Conservation (phyloP, 2,888 invertebrate genomes). For the Boloria selene region DNA sequence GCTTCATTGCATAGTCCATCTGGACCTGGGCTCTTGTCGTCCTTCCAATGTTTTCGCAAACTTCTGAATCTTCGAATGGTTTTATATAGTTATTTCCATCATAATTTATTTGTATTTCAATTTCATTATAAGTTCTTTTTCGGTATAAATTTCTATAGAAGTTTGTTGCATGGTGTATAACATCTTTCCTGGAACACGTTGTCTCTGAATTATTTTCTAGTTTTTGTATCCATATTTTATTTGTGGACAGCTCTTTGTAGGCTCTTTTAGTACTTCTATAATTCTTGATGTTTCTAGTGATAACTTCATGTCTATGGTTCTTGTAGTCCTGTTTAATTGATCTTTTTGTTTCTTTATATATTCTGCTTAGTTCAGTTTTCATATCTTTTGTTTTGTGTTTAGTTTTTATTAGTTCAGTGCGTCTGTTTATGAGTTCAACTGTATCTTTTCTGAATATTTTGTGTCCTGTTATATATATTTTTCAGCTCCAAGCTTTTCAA, state of each 20-base stretch:
- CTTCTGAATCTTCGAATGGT: slow-evolving; percentile 16
- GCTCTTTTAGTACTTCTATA: slow-evolving; percentile 36
- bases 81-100: not conserved
- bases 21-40: slow-evolving; percentile 18
- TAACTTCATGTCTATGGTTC: slow-evolving; percentile 8
- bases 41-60: slow-evolving; percentile 13
- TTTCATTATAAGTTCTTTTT: slow-evolving; percentile 8
- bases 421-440: not conserved
- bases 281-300: slow-evolving; percentile 35
- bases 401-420: slow-evolving; percentile 23
- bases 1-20: too few relatives aligned
- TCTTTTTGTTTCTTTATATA: slow-evolving; percentile 24
- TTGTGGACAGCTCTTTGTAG: slow-evolving; percentile 8
- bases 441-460: not conserved
- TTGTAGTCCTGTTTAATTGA: slow-evolving; percentile 23
- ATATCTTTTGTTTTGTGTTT: not conserved
- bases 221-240: slow-evolving; percentile 29
- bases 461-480: not conserved
- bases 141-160: slow-evolving; percentile 32
- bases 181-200: slow-evolving; percentile 30
- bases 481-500: not conserved
- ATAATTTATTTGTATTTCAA: slow-evolving; percentile 2
- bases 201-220: slow-evolving; percentile 19
- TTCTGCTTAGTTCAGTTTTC: slow-evolving; percentile 27
- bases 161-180: slow-evolving; percentile 31